Base-by-base conservation (phyloP, 2,888 invertebrate genomes). In the Hemicrepidius hirtus region DNA sequence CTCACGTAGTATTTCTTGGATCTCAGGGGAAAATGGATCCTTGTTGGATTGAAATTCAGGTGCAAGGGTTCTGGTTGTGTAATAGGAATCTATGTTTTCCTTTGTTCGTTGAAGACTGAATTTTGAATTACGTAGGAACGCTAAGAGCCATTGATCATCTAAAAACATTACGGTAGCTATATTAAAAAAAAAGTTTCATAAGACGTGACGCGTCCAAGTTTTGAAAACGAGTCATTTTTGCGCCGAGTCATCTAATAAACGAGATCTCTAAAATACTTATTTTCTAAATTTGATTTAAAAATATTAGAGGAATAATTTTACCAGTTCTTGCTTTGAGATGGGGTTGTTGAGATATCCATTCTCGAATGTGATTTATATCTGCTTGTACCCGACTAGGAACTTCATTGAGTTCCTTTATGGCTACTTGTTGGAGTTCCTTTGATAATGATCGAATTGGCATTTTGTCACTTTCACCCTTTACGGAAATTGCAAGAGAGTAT, bases 21-120 rank as follows among this genome's bases (percentile, higher is more conserved):
- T 7, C 7, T 32, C 32, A 5, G 32, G 7, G 1, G 32, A 32
- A 32, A 32, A 9, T 32, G 89, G 89, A 81, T 90, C 89, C 77
- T 88, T 85, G 71, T 87, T 80, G 76, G 89, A 89, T n/a, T n/a
- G n/a, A 74, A 91, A 86, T 77, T 91, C 91, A 1, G 92, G 91
- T 0, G 90, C 86, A 37, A 89, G 85, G 1, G 87, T 87, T 74
- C 89, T 88, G 80, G 89, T 82, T 9, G 90, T 89, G 79, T 91
- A 91, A 79, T 88, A 91, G 85, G 88, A 88, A 74, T 90, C 90
- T 35, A 90, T 77, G 77, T 90, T 90, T 76, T 88, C 86, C 80
- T 90, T 89, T 53, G 87, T 86, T 74, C 87, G 85, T 78, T 89
- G 89, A 44, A 89, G 78, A 65, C 89, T 89, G 80, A 88, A 89